A percentile compares a stretch with the other conserved stretches of the same genome.
Evolutionary conservation across 2,113 vertebrate species (phyloP).

Genomic region (Etia nguti): DNA sequence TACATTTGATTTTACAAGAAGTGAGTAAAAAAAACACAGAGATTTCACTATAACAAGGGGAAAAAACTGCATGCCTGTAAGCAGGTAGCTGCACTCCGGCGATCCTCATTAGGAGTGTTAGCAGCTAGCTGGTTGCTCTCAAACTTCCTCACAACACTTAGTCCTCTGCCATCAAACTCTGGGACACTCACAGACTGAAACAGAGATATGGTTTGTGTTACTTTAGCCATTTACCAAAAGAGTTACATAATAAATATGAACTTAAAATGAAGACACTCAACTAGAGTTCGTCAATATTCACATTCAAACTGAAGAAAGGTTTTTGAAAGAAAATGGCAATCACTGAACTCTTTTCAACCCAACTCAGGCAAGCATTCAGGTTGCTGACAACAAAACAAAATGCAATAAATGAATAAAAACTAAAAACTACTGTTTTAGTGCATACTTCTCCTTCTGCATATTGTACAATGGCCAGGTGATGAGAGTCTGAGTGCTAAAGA

Average conservation of each 20-base stretch:
- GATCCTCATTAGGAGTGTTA: conserved; percentile 88
- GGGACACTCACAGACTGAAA: conserved; percentile 68
- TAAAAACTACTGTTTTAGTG: neutral
- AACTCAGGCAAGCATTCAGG: neutral
- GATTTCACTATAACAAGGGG: neutral
- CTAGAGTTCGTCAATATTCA: neutral
- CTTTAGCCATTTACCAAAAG: neutral
- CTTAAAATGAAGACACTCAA: neutral
- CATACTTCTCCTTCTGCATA: neutral
- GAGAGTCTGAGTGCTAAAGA: neutral
- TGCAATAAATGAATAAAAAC: neutral
- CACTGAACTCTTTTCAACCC: neutral
- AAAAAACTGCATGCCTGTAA: conserved; percentile 56
- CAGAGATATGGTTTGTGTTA: neutral
- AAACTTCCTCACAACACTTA: conserved; percentile 79
- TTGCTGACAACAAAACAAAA: neutral
- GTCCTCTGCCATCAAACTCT: conserved; percentile 67
- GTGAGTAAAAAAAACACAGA: fast-evolving
- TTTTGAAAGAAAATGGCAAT: neutral
- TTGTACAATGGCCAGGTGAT: neutral
- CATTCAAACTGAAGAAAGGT: neutral
- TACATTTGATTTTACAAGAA: neutral
- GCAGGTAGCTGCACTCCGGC: conserved; percentile 82
- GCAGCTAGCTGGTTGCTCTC: conserved; percentile 91
- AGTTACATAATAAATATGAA: neutral